Conservation (phyloP, 1,140 invertebrate genomes). For the Heliconius hewitsoni region DNA sequence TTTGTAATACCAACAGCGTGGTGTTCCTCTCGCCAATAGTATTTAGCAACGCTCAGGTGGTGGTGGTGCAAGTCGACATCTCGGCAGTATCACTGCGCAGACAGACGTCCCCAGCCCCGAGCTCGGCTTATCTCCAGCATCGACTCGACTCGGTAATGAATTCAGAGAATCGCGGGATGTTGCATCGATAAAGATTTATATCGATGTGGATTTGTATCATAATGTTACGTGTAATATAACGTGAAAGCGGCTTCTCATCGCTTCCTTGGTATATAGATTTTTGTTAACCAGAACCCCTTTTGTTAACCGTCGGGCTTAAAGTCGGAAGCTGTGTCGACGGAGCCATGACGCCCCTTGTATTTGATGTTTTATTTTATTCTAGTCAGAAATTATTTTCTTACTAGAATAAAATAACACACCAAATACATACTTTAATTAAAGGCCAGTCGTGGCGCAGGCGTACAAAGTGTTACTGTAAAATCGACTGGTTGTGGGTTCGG, state of each 20-base stretch:
- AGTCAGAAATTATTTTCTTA: too few relatives aligned
- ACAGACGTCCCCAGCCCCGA: conserved; percentile 12
- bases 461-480: too few relatives aligned
- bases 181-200: conserved; percentile 26
- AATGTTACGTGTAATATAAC: background rate
- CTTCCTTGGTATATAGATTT: too few relatives aligned
- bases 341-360: too few relatives aligned
- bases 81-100: background rate
- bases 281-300: too few relatives aligned
- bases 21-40: background rate
- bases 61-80: conserved; percentile 13
- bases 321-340: too few relatives aligned
- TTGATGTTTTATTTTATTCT: too few relatives aligned
- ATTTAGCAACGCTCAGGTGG: conserved; percentile 21
- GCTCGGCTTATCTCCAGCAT: conserved; percentile 25
- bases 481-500: too few relatives aligned
- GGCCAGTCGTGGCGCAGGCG: too few relatives aligned
- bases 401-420: too few relatives aligned
- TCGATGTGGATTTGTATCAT: conserved; percentile 21
- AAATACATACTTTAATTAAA: too few relatives aligned
- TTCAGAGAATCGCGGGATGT: conserved; percentile 25
- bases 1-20: background rate
- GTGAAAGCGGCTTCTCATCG: background rate
- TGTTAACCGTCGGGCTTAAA: too few relatives aligned
- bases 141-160: conserved; percentile 25